Evolutionary conservation across 1,140 invertebrate genomes (phyloP), one percentile per base, ranked within the genome.

Genomic region (Agraylea sexmaculata): DNA sequence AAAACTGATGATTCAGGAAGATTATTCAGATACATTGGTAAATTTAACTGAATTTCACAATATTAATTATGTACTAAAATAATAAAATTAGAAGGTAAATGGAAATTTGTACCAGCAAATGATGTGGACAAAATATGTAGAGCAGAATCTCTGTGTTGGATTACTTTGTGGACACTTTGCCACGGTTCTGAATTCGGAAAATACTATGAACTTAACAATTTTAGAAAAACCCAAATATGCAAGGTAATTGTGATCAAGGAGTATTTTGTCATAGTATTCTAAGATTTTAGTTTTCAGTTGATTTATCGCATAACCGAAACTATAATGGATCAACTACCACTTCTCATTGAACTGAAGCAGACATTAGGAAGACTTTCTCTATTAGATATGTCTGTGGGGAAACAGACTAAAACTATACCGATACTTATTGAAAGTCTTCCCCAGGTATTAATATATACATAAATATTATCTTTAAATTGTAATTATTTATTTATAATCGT

Each of bases 291-390:
- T 48, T 42, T 21, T 30, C 43, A 78, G 74, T 55, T 79, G 16
- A 67, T 78, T 58, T 59, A 65, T 55, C 68, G 58, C 16, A 53
- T 85, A 16, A 66, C 74, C 4, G 79, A 83, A 36, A 50, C 57
- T 10, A 51, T 82, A 8, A 41, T 88, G 22, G 83, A 87, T 53
- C 83, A 87, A 62, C 59, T 87, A 38, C 71, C 82, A 1, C 78
- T 81, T 8, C 55, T 87, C 2, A 66, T 73, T 6, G 80, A 86
- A 29, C 58, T 88, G 4, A 78, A 83, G 57, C 69, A 74, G 55
- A 83, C 75, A 60, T 58, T 87, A 2, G 64, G 64, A 23, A 54
- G 56, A 16, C 48, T 68, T 16, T 53, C 58, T 2, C 59, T 65
- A 2, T 59, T 60, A 0, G 60, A 68, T 35, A 60, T 58, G 25